Evolutionary conservation across 2,888 invertebrate species (phyloP), one percentile per base, ranked within the genome.

Genomic region (Mythimna pallens): DNA sequence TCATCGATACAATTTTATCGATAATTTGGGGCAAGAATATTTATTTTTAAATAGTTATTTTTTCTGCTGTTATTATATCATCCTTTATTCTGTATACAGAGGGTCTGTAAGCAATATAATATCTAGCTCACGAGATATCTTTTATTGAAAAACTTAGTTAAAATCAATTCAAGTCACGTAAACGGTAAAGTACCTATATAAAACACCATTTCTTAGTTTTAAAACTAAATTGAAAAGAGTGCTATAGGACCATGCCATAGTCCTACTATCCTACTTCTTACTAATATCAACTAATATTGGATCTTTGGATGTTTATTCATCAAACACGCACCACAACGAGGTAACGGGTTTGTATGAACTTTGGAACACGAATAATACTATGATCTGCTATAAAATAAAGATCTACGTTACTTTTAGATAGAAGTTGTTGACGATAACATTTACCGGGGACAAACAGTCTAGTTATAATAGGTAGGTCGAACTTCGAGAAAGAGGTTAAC

Each of bases 1-100:
- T 22, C 55, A 30, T 73, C 72, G 76, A 82, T 71, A 70, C 9
- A 61, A 61, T 61, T 5, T 61, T 70, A 59, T 70, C 79, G 72
- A 77, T 71, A 77, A 47, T 58, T 66, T 59, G 57, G 40, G 5
- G 20, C 8, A 6, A 10, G 4, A 20, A n/a, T 58, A 43, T 43
- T 64, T 25, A 22, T 52, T 10, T 58, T 70, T 52, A 9, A 14
- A 25, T 22, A 6, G 5, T 0, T 68, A 54, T 67, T 3, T 47
- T 57, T 55, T 71, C 6, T 65, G 6, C 36, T 78, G 65, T 65
- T 58, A 34, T 52, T 25, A 17, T 43, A 40, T 36, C 5, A 36
- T 43, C 9, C 1, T 14, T n/a, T 40, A n/a, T 52, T 43, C 14
- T 47, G 36, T 5, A 7, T 50, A 9, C 17, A 4, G 22, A n/a